Base-by-base conservation (phyloP, 2,888 invertebrate species). In the Drosophila limbata region DNA sequence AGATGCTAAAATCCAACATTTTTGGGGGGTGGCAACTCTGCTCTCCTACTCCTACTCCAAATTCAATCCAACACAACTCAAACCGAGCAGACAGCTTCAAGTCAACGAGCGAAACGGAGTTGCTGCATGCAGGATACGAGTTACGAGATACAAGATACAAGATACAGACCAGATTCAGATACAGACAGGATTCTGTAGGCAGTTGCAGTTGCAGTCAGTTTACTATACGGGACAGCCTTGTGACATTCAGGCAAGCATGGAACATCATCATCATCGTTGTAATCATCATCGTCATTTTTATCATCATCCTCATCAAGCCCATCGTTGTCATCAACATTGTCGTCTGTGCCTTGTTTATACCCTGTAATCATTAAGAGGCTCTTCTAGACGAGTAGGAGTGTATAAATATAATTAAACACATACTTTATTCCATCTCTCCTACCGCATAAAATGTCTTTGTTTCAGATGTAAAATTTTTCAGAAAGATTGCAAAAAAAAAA, bases 191-290 rank as follows among this genome's bases (percentile, higher is more conserved):
- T 25, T 56, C 42, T 42, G 42, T 55, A 42, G 55, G 44, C 52
- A 40, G 28, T 56, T 62, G 44, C 52, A 40, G 28, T 56, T 62
- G 50, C 28, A 68, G 59, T 69, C 55, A 19, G 59, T 59, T 39
- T 63, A 35, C 44, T 64, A 52, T 57, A 76, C 76, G 5, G 25
- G 25, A 25, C 25, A 70, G 77, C 15, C 80, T 69, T 65, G 52
- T 76, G 84, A 69, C 82, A 79, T 84, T 76, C 60, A 78, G 83
- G 84, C 82, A 83, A 72, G 79, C 81, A 67, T 78, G 76, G 60
- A 56, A 50, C 65, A 59, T 51, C 55, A 48, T 51, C 37, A 55
- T 50, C 28, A 39, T 1, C 31, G 11, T 13, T 25, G 25, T 25
- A 25, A 11, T 39, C 1, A 31, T n/a, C 28, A 25, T 51, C 52